phyloP scores from a whole-genome alignment of 2,888 invertebrate genomes.

The Scelioninae gen. 2 region DNA sequence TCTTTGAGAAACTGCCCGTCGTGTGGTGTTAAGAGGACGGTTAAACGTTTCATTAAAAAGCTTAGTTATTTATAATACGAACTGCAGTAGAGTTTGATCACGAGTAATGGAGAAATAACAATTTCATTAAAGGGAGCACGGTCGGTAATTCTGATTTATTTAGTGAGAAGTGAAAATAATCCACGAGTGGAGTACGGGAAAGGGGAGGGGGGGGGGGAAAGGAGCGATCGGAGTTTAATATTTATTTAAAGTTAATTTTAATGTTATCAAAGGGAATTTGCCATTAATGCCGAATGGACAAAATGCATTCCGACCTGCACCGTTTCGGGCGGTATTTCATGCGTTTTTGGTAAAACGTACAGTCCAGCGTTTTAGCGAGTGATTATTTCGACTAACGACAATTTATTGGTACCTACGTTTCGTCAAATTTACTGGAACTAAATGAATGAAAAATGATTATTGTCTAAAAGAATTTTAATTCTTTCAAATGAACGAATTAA shows the following conservation, averaged over 20 bases:
- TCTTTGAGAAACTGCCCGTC: conserved; percentile 42
- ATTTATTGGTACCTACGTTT: conserved; percentile 20
- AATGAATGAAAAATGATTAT: conserved; percentile 26
- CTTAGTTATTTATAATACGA: conserved; percentile 24
- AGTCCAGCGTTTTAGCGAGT: conserved; percentile 17
- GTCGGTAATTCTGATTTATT: too few relatives aligned
- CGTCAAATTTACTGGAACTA: conserved; percentile 24
- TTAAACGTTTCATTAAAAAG: conserved; percentile 36
- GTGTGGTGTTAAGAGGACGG: conserved; percentile 13
- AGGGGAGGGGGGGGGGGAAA: too few relatives aligned
- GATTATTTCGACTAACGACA: conserved; percentile 25
- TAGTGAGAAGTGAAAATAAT: too few relatives aligned
- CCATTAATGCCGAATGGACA: conserved; percentile 4
- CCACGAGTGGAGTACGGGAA: too few relatives aligned
- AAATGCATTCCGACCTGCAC: conserved; percentile 10
- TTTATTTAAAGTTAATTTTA: conserved; percentile 29
- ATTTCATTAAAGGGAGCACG: conserved; percentile 4
- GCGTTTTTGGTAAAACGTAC: conserved; percentile 14
- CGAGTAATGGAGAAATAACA: conserved; percentile 5
- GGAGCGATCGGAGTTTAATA: background rate
- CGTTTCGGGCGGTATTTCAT: conserved; percentile 10
- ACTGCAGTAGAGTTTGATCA: conserved; percentile 5
- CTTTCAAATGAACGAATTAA: background rate
- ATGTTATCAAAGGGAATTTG: conserved; percentile 8
- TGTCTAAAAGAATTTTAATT: conserved; percentile 7